phyloP scores from a whole-genome alignment of 2,888 invertebrate species.

The Eupelmus urozonus region DNA sequence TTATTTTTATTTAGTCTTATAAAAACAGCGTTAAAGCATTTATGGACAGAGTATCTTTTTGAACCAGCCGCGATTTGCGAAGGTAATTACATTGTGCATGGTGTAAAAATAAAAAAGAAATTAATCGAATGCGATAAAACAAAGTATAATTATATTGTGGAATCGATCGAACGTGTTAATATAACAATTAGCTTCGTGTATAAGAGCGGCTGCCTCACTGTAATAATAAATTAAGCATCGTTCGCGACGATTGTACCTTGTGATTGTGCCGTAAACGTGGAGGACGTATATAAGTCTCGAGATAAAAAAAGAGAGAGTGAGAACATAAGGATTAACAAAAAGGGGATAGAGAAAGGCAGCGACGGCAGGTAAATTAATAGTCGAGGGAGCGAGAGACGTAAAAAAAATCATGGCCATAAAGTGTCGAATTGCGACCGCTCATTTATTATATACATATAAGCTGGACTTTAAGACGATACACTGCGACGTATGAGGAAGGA shows the following conservation, averaged over 20 bases:
- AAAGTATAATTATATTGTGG: not conserved
- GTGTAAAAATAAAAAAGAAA: slow-evolving; percentile 9
- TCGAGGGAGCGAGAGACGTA: not conserved
- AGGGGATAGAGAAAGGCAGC: no score
- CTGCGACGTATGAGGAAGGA: not conserved
- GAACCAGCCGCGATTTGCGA: not conserved
- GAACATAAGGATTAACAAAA: slow-evolving; percentile 10
- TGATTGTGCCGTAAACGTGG: slow-evolving; percentile 43
- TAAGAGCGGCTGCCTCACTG: slow-evolving; percentile 11
- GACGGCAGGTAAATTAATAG: slow-evolving; percentile 17
- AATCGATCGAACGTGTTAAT: slow-evolving; percentile 16
- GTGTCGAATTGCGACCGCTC: slow-evolving; percentile 46
- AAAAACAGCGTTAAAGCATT: not conserved
- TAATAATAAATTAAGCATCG: slow-evolving; percentile 36
- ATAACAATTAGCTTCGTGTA: slow-evolving; percentile 9
- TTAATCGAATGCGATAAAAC: not conserved
- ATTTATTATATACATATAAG: slow-evolving; percentile 47
- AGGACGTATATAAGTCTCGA: slow-evolving; percentile 7
- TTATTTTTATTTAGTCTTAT: no score
- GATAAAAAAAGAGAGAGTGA: slow-evolving; percentile 9
- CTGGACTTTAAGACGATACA: slow-evolving; percentile 23
- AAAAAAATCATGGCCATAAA: slow-evolving; percentile 46
- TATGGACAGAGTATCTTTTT: not conserved
- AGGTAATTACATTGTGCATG: not conserved
- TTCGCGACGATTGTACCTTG: slow-evolving; percentile 48